Evolutionary conservation across 2,797 vertebrate genomes (phyloP), one percentile per base, ranked within the genome.

Genomic region (Poecilia wingei): DNA sequence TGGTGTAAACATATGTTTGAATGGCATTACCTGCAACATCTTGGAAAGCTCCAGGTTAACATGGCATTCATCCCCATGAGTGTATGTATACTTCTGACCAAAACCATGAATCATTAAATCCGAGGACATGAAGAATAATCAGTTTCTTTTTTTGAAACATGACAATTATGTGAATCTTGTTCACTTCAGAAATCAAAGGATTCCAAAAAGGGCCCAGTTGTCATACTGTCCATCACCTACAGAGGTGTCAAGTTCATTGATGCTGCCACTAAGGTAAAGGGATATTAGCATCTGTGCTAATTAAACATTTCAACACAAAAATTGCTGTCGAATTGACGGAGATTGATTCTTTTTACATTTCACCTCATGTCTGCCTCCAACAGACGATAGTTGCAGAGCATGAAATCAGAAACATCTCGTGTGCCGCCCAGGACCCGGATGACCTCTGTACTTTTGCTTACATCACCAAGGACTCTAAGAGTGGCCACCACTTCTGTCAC

Each of bases 241-340:
- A 98, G 97, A 93, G 98, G 98, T 1, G 98, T 99, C 83, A 99
- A 99, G 94, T 99, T 99, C 95, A 99, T 99, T 0, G 98, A 99
- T 47, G 98, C 98, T 82, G 97, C 97, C 88, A 98, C 97, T 71
- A 98, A 99, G 98, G 98, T 98, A 90, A 88, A 18, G 66, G 53
- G 2, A 57, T 75, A 74, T 76, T 51, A 78, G 25, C 76, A 2
- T 79, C 10, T 12, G 43, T 71, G 72, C 71, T 18, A 49, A 80
- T 64, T 39, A 20, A 70, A 59, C 9, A 20, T 6, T 46, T 10
- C 33, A 49, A 64, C 13, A 51, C 45, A 79, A 82, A 79, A 55
- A 66, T 20, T 28, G 13, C 39, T 2, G 2, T 73, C 33, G 78
- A 51, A 64, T 25, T 39, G 28, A 57, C 46, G 41, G n/a, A 28